Evolutionary conservation across 2,113 vertebrate species (phyloP).

Genomic region (Eolophus roseicapilla): DNA sequence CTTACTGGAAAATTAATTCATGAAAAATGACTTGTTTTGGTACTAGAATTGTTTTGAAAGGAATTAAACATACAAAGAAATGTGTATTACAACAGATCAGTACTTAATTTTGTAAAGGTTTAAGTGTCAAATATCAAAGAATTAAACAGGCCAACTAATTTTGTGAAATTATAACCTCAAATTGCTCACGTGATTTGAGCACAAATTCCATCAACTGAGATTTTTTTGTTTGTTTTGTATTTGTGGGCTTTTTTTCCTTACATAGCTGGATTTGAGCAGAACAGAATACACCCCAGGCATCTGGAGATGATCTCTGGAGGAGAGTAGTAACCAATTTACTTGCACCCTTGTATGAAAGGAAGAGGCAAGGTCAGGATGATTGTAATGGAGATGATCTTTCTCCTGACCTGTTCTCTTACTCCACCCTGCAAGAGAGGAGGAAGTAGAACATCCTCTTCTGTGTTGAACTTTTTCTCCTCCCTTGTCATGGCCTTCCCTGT

Average conservation of each 20-base stretch:
- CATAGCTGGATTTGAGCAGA: not conserved
- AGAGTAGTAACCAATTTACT: not conserved
- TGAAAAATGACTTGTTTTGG: not conserved
- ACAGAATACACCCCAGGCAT: not conserved
- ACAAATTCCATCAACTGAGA: not conserved
- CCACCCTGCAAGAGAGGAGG: not conserved
- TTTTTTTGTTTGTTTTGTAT: not conserved
- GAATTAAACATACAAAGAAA: not conserved
- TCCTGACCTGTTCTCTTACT: not conserved
- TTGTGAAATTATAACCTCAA: not conserved
- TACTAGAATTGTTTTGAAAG: slow-evolving; percentile 24
- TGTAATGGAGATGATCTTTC: not conserved
- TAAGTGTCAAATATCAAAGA: not conserved
- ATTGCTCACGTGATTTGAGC: not conserved
- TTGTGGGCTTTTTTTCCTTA: not conserved
- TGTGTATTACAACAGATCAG: not conserved
- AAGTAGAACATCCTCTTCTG: not conserved
- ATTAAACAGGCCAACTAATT: not conserved
- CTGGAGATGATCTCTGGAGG: not conserved
- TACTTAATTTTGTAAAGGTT: not conserved
- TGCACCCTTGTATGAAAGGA: not conserved
- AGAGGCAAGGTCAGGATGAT: not conserved
- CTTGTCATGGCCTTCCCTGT: not conserved
- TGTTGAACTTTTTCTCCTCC: not conserved
- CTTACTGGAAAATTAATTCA: slow-evolving; percentile 17